These are phyloP conservation scores for Sipha maydis DNA, from an alignment of 2,888 invertebrate species.

Conservation along the genomic window DNA sequence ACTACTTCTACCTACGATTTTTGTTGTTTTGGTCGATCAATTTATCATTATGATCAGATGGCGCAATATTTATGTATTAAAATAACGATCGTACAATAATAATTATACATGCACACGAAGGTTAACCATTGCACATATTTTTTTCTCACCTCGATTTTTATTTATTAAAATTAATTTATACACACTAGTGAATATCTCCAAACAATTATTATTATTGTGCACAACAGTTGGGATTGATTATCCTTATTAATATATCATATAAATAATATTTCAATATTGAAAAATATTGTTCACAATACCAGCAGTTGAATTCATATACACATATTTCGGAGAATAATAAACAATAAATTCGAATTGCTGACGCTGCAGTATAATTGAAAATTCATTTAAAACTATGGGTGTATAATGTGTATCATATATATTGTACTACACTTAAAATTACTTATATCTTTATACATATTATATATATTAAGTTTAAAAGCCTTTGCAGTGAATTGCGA, in stretches of 20 bases:
- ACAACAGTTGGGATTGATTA: background rate
- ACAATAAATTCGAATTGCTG: background rate
- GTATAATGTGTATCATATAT: background rate
- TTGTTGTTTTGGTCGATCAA: slow-evolving; percentile 3
- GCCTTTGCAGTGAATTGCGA: slow-evolving; percentile 30
- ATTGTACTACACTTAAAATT: too few species aligned
- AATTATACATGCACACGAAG: slow-evolving; percentile 21
- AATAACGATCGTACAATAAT: background rate
- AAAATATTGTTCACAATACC: background rate
- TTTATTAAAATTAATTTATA: background rate
- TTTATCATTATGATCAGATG: slow-evolving; percentile 32
- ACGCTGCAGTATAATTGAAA: background rate
- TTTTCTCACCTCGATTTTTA: slow-evolving; percentile 3
- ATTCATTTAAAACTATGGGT: background rate
- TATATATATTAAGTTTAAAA: slow-evolving; percentile 14
- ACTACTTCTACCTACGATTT: background rate
- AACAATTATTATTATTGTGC: background rate
- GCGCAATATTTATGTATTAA: background rate
- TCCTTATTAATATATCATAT: background rate
- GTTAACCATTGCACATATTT: slow-evolving; percentile 13
- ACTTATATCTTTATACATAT: background rate
- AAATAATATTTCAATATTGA: background rate
- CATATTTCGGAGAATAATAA: background rate
- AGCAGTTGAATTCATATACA: background rate
- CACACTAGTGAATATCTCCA: background rate